Evolutionary conservation across 2,888 invertebrate species (phyloP), one percentile per base, ranked within the genome.

Genomic region (Harpalus rubripes): DNA sequence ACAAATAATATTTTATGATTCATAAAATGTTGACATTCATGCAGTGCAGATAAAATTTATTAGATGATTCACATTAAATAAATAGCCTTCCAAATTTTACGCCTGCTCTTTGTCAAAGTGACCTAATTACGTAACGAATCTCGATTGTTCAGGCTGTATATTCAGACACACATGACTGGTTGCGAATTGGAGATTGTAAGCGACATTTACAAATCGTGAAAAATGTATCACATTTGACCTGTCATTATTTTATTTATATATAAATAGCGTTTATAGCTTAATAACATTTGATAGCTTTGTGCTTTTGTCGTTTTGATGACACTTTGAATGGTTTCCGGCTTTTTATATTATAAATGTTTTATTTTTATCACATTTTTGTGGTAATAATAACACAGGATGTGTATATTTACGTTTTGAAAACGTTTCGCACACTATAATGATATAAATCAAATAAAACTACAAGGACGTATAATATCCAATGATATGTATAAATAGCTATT

Each of bases 51-150:
- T 63, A 26, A 68, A 8, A 22, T 22, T 16, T 18, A 61, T 61
- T 18, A 61, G 61, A 68, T 68, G 39, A 68, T 63, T 63, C 63
- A 63, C 63, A 63, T 63, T 68, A 12, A 68, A 68, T 44, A 72
- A 18, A 44, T 44, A 72, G 18, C 72, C 72, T 72, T 72, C 72
- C 44, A 44, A 72, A 72, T 44, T 44, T 72, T 41, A 41, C 72
- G 72, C 72, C 18, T 72, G 68, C 44, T 72, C 44, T 72, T 72
- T 72, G 72, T 44, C 72, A 72, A 68, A 72, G 44, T 72, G 72
- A 72, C 72, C 72, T 8, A 44, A 72, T 72, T 72, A 72, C 72
- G 72, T 44, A 72, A 72, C 44, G 18, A 44, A 44, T 72, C 16
- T 44, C 72, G 15, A n/a, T 39, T 68, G 7, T 63, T 16, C 22